Percentiles rank a stretch among this genome's conserved stretches.
These are phyloP conservation scores for Choristoneura rosaceana DNA, from an alignment of 2,888 invertebrate species.

Conservation along the genomic window DNA sequence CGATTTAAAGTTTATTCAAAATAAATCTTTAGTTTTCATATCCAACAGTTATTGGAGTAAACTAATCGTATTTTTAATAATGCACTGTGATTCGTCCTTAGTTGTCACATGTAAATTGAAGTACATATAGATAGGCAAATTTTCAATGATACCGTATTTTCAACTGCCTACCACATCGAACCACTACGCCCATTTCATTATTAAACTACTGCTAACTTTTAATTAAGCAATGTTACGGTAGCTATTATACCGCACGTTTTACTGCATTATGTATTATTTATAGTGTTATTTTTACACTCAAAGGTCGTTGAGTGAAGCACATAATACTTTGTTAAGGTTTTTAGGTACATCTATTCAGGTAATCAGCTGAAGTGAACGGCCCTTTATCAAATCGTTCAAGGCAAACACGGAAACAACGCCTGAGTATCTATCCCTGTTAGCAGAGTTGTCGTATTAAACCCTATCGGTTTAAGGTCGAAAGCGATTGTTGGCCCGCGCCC, in stretches of 20 bases:
- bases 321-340: conserved; percentile 1
- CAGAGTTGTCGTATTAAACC: conserved; percentile 56
- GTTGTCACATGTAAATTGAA: no score
- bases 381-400: conserved; percentile 78
- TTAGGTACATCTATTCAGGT: conserved; percentile 33
- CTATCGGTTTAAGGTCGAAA: conserved; percentile 56
- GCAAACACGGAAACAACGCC: conserved; percentile 66
- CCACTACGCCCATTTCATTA: background rate
- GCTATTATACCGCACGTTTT: no score
- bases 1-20: no score
- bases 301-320: conserved; percentile 1
- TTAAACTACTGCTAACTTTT: background rate
- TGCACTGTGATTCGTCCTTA: no score
- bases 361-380: conserved; percentile 52
- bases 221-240: background rate
- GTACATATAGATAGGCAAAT: no score
- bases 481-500: conserved; percentile 45
- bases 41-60: no score
- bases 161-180: no score
- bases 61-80: no score
- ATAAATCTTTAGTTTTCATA: no score
- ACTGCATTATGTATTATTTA: background rate
- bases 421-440: conserved; percentile 47
- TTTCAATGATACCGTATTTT: no score
- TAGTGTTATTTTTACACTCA: background rate